Conservation (phyloP, 53 echinoderm and acorn worm genomes). For the Hippasteria phrygiana region DNA sequence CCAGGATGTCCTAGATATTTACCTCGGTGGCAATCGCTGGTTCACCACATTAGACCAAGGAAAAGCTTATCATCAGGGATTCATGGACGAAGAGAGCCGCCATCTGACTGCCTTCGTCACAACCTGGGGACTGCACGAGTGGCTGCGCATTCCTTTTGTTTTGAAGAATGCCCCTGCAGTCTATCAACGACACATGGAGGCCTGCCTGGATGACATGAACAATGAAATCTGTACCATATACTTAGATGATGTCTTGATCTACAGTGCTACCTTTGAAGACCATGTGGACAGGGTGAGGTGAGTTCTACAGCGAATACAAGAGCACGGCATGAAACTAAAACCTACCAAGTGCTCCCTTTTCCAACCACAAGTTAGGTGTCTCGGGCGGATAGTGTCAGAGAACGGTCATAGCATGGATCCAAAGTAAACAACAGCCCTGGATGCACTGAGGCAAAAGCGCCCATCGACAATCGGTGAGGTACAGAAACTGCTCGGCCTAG, state of each 20-base stretch:
- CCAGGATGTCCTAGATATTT: constrained; percentile 47
- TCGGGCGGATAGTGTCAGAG: constrained; percentile 31
- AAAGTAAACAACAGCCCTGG: constrained; percentile 65
- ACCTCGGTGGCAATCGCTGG: constrained; percentile 73
- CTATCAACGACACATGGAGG: constrained; percentile 49
- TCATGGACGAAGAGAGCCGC: constrained; percentile 69
- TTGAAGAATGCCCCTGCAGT: constrained; percentile 72
- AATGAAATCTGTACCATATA: constrained; percentile 36
- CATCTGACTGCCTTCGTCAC: constrained; percentile 77
- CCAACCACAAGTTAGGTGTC: constrained; percentile 41
- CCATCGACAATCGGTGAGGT: constrained; percentile 60
- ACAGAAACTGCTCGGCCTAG: constrained; percentile 47
- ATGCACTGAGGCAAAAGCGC: constrained; percentile 50
- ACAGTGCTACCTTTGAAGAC: constrained; percentile 45
- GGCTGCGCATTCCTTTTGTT: constrained; percentile 74
- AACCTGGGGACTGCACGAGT: constrained; percentile 82
- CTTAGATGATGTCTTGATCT: constrained; percentile 56
- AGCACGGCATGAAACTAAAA: constrained; percentile 45
- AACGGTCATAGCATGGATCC: constrained; percentile 68
- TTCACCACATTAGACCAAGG: constrained; percentile 75
- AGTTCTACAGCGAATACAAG: constrained; percentile 38
- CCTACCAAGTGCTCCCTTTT: constrained; percentile 34
- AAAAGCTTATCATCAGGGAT: constrained; percentile 85
- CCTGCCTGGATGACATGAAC: constrained; percentile 15
- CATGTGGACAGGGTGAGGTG: constrained; percentile 41